Evolutionary conservation across 2,113 vertebrate genomes (phyloP), one percentile per base, ranked within the genome.

Genomic region (Phylloscopus trochilus): DNA sequence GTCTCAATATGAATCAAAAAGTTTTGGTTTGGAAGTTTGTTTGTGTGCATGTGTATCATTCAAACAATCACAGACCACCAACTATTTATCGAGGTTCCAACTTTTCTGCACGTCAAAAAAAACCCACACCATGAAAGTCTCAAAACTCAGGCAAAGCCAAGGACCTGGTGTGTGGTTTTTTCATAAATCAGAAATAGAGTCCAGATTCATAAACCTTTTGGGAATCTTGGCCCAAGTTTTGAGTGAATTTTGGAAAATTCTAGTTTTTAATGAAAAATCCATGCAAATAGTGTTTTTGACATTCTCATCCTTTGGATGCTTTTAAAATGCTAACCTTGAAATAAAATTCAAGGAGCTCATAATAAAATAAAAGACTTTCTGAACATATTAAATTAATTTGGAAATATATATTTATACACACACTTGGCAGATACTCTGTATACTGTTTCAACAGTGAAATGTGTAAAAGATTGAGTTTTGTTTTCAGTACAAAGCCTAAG

Each of bases 61-160:
- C 44, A 83, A 83, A 83, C 30, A 79, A 49, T 64, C 44, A 72
- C 31, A 67, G 66, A 84, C 74, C 62, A 93, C 64, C 81, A 86
- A 37, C 30, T 81, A 35, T 60, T 83, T 41, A 69, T 22, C 0
- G 13, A 56, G 28, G 11, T 44, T 88, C 30, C 59, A 90, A 47
- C 11, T 90, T 88, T 74, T 89, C 35, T 70, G 30, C 51, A 27
- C 18, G 33, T 72, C 22, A 64, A 53, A 74, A 86, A 20, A 79
- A 88, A 63, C 43, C 43, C 24, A 53, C 35, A 33, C 9, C 13
- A 43, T 5, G 28, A 43, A 78, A 83, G 13, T 41, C 73, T 67
- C 35, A 87, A 89, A 83, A 81, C 35, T 55, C 44, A 82, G 86
- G 49, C 11, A 75, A 95, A 95, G 66, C 77, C 41, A 89, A 95